Evolutionary conservation across 2,888 invertebrate species (phyloP), one percentile per base, ranked within the genome.

Genomic region (Lasioglossum marginatum): DNA sequence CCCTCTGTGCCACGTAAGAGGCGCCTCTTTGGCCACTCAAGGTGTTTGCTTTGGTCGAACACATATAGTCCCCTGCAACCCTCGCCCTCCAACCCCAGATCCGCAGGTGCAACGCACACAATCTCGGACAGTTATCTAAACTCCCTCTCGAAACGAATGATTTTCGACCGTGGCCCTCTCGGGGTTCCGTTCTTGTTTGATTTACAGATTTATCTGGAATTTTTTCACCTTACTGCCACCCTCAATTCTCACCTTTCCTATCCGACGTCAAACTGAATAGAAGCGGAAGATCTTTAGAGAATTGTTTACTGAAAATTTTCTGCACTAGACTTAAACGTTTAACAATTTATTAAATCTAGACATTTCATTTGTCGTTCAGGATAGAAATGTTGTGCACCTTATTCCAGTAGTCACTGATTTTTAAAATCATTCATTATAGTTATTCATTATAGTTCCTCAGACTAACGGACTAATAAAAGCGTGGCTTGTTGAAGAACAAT

Each of bases 41-140:
- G 75, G 45, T 88, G 78, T 87, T 87, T 87, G 72, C 88, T 88
- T 89, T 87, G 87, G 81, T 82, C 82, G 72, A 83, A 78, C 83
- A 83, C 81, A 83, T 87, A 63, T 76, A 40, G 19, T 16, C 60
- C 77, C n/a, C 63, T 66, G 43, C 79, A 45, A 27, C 43, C 63
- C 63, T 63, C 45, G 27, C 31, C 45, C 31, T 19, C 27, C 45
- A 12, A 14, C 43, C 57, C 34, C 27, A 10, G 6, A 77, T 37
- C 63, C 43, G 43, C 82, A 77, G 60, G 19, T 68, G 43, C 57
- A 43, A 43, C 45, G 57, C 68, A 66, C 75, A 68, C 76, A 76
- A 77, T 82, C 66, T 82, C 43, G 19, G 34, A 87, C 40, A 60
- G 60, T 72, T 68, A 77, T 70, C 45, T n/a, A 23, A 45, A 23